Percentiles rank a stretch among this genome's conserved stretches.
Conservation (phyloP, 2,113 vertebrate genomes). For the Azemiops feae region DNA sequence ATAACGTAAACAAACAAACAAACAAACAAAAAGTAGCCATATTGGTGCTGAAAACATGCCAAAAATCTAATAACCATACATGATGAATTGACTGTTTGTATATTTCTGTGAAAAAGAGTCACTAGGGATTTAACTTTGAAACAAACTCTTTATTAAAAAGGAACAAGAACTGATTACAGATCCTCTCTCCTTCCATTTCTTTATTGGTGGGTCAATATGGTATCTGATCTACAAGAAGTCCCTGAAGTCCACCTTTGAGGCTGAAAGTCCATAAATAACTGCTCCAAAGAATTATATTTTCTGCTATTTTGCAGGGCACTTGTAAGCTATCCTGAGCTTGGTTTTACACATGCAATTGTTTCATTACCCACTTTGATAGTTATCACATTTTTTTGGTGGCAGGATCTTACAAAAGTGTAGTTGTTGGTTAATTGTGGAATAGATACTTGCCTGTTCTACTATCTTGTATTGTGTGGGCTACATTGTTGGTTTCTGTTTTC, state of each 20-base stretch:
- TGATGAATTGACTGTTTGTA: neutral
- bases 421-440: neutral
- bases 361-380: neutral
- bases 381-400: neutral
- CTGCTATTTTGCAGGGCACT: neutral
- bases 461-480: neutral
- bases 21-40: neutral
- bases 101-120: neutral
- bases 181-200: neutral
- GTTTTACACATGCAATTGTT: neutral
- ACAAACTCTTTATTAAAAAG: constrained; percentile 12
- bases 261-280: neutral
- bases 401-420: neutral
- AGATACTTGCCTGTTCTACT: neutral
- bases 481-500: neutral
- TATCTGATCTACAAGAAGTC: neutral
- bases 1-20: neutral
- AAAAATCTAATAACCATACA: neutral
- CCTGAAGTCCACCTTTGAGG: neutral
- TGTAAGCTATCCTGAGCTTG: neutral
- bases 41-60: neutral
- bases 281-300: neutral
- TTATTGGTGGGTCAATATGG: neutral
- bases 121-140: neutral
- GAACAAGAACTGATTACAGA: neutral